Evolutionary conservation across 2,113 vertebrate species (phyloP).

Genomic region (Falcunculus frontatus): DNA sequence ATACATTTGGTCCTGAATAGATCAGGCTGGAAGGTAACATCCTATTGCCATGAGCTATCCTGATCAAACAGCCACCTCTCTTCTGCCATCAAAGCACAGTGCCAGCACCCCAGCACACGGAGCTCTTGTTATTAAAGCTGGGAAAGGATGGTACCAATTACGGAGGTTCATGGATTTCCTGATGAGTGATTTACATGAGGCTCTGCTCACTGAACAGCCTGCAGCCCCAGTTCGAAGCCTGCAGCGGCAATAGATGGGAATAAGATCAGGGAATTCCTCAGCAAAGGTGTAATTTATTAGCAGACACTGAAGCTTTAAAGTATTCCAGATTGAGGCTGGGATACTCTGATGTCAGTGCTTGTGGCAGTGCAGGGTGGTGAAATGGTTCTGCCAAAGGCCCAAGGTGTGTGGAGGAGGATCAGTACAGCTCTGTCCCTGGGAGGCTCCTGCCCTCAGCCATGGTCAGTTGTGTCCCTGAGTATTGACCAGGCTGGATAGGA

Average conservation of each 20-base stretch:
- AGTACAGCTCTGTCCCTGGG: background rate
- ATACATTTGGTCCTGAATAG: background rate
- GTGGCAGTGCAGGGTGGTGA: background rate
- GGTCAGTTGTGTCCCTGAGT: background rate
- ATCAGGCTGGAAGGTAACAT: background rate
- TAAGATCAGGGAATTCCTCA: slow-evolving; percentile 29
- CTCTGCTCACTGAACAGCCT: background rate
- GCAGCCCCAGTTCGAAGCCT: background rate
- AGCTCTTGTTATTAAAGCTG: background rate
- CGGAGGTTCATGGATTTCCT: background rate
- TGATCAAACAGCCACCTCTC: background rate
- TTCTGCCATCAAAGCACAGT: background rate
- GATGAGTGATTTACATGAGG: background rate
- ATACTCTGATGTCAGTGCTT: background rate
- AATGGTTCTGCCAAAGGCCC: background rate
- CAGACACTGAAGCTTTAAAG: background rate
- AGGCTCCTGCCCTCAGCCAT: background rate
- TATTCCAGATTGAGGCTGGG: background rate
- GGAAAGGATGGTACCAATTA: background rate
- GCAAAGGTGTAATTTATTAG: slow-evolving; percentile 15
- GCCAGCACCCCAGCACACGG: background rate
- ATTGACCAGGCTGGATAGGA: background rate
- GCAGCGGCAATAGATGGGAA: slow-evolving; percentile 4
- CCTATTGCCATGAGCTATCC: background rate
- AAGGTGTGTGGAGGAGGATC: background rate